Percentiles rank a stretch among this genome's conserved stretches.
These are phyloP conservation scores for Pterocles orientalis DNA, from an alignment of 2,113 vertebrate species.

Conservation along the genomic window DNA sequence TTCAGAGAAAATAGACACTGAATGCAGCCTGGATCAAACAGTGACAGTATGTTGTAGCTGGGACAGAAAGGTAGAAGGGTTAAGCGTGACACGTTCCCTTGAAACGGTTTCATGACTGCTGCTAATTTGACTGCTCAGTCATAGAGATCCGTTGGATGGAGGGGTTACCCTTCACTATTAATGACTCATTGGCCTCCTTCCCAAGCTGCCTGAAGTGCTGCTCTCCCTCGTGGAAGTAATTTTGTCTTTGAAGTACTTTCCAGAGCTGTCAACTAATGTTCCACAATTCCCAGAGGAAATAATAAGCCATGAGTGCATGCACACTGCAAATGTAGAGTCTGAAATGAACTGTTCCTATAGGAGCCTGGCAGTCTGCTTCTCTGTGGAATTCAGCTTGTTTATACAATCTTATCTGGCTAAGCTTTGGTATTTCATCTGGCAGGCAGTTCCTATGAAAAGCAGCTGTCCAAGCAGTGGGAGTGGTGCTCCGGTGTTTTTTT, in stretches of 20 bases:
- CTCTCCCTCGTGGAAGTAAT: constrained; percentile 69
- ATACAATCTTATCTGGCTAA: constrained; percentile 76
- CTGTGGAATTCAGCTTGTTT: constrained; percentile 75
- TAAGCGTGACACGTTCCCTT: not conserved
- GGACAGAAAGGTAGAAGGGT: not conserved
- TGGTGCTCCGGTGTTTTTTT: constrained; percentile 61
- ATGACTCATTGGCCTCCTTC: constrained; percentile 68
- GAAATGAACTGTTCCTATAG: constrained; percentile 62
- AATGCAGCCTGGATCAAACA: not conserved
- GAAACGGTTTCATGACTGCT: constrained; percentile 25
- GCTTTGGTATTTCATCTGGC: constrained; percentile 76
- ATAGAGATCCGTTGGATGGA: constrained; percentile 45
- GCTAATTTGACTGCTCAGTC: constrained; percentile 50
- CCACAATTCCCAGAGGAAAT: constrained; percentile 71
- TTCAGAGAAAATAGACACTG: not conserved
- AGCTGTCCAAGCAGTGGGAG: constrained; percentile 76
- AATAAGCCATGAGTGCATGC: constrained; percentile 62
- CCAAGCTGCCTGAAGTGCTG: constrained; percentile 68
- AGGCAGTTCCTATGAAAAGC: constrained; percentile 71
- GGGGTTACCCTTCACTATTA: constrained; percentile 59
- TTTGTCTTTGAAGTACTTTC: constrained; percentile 74
- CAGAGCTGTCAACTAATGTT: constrained; percentile 71
- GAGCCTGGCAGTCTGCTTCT: constrained; percentile 69
- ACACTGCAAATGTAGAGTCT: constrained; percentile 48
- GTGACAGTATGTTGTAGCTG: not conserved